Evolutionary conservation across 2,888 invertebrate genomes (phyloP).

Genomic region (Chloroclysta siterata): DNA sequence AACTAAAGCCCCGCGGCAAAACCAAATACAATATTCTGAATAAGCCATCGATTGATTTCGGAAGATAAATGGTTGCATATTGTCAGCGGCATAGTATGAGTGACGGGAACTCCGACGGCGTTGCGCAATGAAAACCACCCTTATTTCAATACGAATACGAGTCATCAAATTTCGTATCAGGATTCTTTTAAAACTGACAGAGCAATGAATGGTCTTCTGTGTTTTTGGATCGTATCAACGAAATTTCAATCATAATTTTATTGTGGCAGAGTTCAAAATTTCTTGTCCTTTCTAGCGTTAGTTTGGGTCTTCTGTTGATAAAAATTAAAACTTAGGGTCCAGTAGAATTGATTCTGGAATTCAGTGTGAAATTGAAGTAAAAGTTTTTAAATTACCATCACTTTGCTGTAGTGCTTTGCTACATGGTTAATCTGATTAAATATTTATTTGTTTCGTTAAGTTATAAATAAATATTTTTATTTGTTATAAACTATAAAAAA

Average conservation of each 20-base stretch:
- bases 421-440: constrained; percentile 69
- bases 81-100: constrained; percentile 81
- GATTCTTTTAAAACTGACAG: constrained; percentile 66
- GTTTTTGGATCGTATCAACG: constrained; percentile 47
- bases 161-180: constrained; percentile 65
- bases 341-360: constrained; percentile 77
- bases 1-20: constrained; percentile 78
- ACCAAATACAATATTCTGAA: constrained; percentile 84
- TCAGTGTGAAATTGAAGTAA: constrained; percentile 81
- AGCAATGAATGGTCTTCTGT: constrained; percentile 68
- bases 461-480: constrained; percentile 62
- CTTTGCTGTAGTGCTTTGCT: constrained; percentile 55
- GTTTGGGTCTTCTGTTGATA: constrained; percentile 44
- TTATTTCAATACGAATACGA: constrained; percentile 64
- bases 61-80: constrained; percentile 84
- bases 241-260: constrained; percentile 46
- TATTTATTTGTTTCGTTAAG: constrained; percentile 70
- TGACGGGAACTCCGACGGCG: constrained; percentile 65
- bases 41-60: constrained; percentile 85
- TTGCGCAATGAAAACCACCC: constrained; percentile 72
- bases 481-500: constrained; percentile 39
- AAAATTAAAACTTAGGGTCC: constrained; percentile 52
- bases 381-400: constrained; percentile 57
- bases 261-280: constrained; percentile 39
- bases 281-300: constrained; percentile 32